These are phyloP conservation scores for Bradypodion pumilum DNA, from an alignment of 2,797 vertebrate genomes.

Conservation along the genomic window DNA sequence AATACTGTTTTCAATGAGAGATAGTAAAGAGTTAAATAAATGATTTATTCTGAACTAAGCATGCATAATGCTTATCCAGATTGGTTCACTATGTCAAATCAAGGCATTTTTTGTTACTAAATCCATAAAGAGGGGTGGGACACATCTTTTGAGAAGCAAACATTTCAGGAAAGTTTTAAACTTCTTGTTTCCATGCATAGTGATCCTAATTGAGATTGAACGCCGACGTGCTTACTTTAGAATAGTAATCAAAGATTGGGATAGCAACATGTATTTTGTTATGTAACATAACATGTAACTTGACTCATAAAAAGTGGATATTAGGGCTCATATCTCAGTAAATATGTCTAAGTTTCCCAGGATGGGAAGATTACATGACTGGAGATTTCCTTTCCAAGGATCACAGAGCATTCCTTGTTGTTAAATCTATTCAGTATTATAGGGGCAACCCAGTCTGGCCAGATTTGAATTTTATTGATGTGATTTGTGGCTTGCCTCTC, in stretches of 20 bases:
- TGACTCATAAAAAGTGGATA: too few relatives aligned
- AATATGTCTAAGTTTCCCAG: too few relatives aligned
- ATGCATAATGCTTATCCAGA: not conserved
- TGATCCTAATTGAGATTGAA: not conserved
- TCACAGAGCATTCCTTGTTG: not conserved
- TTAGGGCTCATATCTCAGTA: too few relatives aligned
- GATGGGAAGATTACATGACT: not conserved
- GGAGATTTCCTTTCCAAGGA: not conserved
- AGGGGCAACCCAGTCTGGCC: too few relatives aligned
- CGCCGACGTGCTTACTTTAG: not conserved
- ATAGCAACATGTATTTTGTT: not conserved
- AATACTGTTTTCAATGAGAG: not conserved
- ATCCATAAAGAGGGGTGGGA: not conserved
- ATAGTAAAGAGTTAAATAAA: not conserved
- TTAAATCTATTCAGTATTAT: not conserved
- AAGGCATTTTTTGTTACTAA: not conserved
- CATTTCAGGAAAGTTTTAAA: not conserved
- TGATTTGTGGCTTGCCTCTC: too few relatives aligned
- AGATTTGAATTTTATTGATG: too few relatives aligned
- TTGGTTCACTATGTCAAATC: not conserved
- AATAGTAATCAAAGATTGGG: not conserved
- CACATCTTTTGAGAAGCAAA: not conserved
- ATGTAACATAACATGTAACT: too few relatives aligned
- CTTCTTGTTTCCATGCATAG: not conserved
- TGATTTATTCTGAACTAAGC: not conserved